Percentiles rank a stretch among this genome's conserved stretches.
Evolutionary conservation across 2,888 invertebrate species (phyloP).

Genomic region (Tetranychus piercei): DNA sequence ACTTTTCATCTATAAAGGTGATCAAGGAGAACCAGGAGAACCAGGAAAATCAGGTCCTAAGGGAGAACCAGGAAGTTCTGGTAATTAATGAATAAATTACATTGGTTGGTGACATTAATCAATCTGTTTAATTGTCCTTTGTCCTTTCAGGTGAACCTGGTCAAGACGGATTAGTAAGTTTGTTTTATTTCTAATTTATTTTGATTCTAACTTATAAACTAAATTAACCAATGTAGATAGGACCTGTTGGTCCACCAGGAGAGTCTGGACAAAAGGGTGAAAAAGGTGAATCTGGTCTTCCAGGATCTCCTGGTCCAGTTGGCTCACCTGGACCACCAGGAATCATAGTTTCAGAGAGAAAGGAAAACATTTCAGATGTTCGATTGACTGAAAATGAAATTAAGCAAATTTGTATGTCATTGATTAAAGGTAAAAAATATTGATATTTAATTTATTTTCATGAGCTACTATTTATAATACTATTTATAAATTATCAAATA

Average conservation of each 20-base stretch:
- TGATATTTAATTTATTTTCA: too few species aligned
- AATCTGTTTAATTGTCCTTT: too few species aligned
- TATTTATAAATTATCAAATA: too few species aligned
- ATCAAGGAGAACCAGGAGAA: background rate
- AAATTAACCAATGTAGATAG: conserved; percentile 12
- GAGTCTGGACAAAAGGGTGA: background rate
- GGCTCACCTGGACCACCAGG: conserved; percentile 31
- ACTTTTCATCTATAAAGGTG: background rate
- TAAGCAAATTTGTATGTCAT: background rate
- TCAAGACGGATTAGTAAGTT: background rate
- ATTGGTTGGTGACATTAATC: too few species aligned
- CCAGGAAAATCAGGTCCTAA: background rate
- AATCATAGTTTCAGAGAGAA: background rate
- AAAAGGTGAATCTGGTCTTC: background rate
- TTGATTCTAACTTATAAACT: background rate
- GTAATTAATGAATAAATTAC: too few species aligned
- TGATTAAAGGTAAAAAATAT: background rate
- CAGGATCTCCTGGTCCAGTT: conserved; percentile 24
- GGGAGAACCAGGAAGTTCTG: too few species aligned
- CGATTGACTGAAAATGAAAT: background rate
- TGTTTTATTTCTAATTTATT: background rate
- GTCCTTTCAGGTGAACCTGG: background rate
- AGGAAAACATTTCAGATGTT: background rate
- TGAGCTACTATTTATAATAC: too few species aligned
- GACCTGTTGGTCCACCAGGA: conserved; percentile 26